phyloP scores from a whole-genome alignment of 2,113 vertebrate genomes.

The Leptodactylus fuscus region DNA sequence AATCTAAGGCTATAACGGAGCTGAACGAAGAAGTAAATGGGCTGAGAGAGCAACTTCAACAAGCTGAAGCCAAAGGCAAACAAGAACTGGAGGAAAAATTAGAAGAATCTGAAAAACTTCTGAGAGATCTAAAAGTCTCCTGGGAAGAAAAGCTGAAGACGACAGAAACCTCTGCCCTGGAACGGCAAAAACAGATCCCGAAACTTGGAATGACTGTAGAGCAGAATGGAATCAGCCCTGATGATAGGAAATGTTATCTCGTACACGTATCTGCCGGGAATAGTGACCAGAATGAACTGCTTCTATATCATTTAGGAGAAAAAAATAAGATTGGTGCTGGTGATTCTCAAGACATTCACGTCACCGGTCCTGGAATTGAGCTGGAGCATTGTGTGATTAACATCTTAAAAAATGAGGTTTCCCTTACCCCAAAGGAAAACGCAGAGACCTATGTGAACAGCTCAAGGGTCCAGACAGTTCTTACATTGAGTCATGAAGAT shows the following conservation, averaged over 20 bases:
- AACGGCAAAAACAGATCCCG: background rate
- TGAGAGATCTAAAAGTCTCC: slow-evolving; percentile 92
- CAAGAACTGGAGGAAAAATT: slow-evolving; percentile 94
- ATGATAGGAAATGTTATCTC: background rate
- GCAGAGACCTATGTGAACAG: background rate
- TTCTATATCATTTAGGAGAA: background rate
- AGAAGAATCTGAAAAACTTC: slow-evolving; percentile 95
- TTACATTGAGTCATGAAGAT: slow-evolving; percentile 12
- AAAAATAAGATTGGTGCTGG: slow-evolving; percentile 1
- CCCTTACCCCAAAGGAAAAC: background rate
- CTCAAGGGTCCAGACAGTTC: background rate
- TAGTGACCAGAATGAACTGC: background rate
- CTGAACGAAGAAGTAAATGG: slow-evolving; percentile 95
- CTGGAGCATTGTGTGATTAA: slow-evolving; percentile 12
- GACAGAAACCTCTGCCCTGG: slow-evolving; percentile 77
- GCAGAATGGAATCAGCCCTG: background rate
- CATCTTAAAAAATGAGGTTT: background rate
- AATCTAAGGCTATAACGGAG: slow-evolving; percentile 92
- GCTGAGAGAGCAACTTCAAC: slow-evolving; percentile 89
- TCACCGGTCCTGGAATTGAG: background rate
- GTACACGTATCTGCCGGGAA: background rate
- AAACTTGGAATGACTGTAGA: background rate
- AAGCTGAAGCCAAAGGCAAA: slow-evolving; percentile 87
- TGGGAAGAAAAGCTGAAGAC: slow-evolving; percentile 98
- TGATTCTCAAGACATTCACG: slow-evolving; percentile 21